A percentile compares a stretch with the other conserved stretches of the same genome.
These are phyloP conservation scores for Takifugu flavidus DNA, from an alignment of 2,113 vertebrate species.

Conservation along the genomic window DNA sequence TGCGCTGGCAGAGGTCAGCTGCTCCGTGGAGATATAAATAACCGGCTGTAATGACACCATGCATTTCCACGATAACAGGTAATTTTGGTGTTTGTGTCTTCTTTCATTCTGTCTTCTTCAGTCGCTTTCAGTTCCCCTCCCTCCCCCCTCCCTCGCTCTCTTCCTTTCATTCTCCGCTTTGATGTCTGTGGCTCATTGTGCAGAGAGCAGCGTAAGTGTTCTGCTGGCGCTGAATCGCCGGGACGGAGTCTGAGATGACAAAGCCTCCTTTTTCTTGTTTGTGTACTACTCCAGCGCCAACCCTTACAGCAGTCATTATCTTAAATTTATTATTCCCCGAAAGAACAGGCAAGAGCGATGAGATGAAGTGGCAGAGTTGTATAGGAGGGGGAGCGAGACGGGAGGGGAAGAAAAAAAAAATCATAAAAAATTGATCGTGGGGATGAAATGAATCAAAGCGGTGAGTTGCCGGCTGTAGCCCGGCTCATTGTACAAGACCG, in stretches of 20 bases:
- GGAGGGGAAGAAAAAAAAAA: slow-evolving; percentile 5
- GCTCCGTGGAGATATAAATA: slow-evolving; percentile 10
- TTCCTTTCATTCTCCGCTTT: slow-evolving; percentile 46
- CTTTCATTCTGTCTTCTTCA: slow-evolving; percentile 8
- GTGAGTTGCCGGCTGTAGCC: slow-evolving; percentile 36
- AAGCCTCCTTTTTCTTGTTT: slow-evolving; percentile 48
- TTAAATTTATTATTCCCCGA: slow-evolving; percentile 41
- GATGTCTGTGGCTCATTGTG: slow-evolving; percentile 61
- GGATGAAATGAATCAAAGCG: slow-evolving; percentile 28
- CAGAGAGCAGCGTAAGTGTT: slow-evolving; percentile 44
- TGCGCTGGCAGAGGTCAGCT: not conserved
- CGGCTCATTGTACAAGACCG: slow-evolving; percentile 37
- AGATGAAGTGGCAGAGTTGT: slow-evolving; percentile 18
- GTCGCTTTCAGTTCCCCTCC: slow-evolving; percentile 29
- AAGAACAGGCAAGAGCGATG: slow-evolving; percentile 16
- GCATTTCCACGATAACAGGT: slow-evolving; percentile 25
- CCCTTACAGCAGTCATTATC: slow-evolving; percentile 48
- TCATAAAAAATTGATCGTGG: not conserved
- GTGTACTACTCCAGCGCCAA: slow-evolving; percentile 26
- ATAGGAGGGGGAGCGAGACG: slow-evolving; percentile 1
- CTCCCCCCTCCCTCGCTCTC: slow-evolving; percentile 1
- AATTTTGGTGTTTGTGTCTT: slow-evolving; percentile 21
- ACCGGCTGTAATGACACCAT: slow-evolving; percentile 21
- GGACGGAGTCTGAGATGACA: slow-evolving; percentile 44
- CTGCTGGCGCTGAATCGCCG: slow-evolving; percentile 42